These are phyloP conservation scores for Protobothrops mucrosquamatus DNA, from an alignment of 2,113 vertebrate genomes.

Conservation along the genomic window DNA sequence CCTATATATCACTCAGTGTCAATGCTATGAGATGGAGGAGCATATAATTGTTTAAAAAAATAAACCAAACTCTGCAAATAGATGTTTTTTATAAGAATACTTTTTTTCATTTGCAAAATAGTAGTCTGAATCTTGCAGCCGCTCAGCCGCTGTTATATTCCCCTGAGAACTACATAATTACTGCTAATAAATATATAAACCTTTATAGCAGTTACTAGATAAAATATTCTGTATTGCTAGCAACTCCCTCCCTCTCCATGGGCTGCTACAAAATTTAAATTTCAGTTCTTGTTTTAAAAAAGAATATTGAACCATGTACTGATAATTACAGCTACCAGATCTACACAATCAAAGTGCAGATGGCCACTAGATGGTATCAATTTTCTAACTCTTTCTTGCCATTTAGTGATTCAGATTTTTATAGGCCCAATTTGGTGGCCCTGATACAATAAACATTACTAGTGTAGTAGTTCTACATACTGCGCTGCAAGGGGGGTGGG, in stretches of 20 bases:
- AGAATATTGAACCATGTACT: background rate
- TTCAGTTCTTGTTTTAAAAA: background rate
- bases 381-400: background rate
- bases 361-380: background rate
- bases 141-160: background rate
- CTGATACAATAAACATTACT: background rate
- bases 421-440: background rate
- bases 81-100: background rate
- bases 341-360: background rate
- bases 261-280: background rate
- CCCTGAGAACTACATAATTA: background rate
- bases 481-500: background rate
- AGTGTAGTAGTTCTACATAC: background rate
- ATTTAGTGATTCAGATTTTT: background rate
- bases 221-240: background rate
- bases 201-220: background rate
- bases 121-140: background rate
- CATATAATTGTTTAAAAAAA: background rate
- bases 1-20: background rate
- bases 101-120: background rate
- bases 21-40: background rate
- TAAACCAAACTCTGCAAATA: background rate
- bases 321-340: background rate
- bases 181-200: background rate
- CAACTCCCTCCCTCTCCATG: background rate